Conservation (phyloP, 2,113 vertebrate species). For the pig (Sus scrofa) region T2T-Sscrofa CM000812.6:184814001-184814500, state of each 20-base stretch:
- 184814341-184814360: neutral
- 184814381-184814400: too few species aligned
- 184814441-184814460: too few species aligned
- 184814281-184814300: neutral
- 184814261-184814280: neutral
- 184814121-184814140: neutral
- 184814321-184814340: neutral
- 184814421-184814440: too few species aligned
- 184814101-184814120: neutral
- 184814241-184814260: neutral
- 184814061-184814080: neutral
- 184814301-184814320: neutral
- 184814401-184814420: too few species aligned
- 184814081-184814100: neutral
- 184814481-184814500: too few species aligned
- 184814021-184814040: neutral
- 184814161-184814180: conserved; percentile 21
- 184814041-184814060: neutral
- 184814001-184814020: neutral
- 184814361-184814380: too few species aligned
- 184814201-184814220: neutral
- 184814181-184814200: neutral
- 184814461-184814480: too few species aligned
- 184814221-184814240: neutral
- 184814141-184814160: neutral